A percentile compares a stretch with the other conserved stretches of the same genome.
Conservation (phyloP, 2,113 vertebrate genomes). For the Myiagra hebetior region DNA sequence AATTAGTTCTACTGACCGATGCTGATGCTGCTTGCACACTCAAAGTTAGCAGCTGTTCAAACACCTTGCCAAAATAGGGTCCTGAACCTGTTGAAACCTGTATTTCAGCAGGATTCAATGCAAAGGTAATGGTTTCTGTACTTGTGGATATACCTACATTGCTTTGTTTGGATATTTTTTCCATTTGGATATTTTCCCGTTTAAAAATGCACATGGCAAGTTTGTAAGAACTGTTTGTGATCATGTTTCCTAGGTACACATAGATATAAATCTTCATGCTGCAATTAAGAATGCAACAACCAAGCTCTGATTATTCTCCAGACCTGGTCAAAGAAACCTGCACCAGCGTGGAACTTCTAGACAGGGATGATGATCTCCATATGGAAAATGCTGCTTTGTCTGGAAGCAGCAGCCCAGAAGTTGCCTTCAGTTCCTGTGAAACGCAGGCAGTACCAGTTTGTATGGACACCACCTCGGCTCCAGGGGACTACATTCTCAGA, state of each 20-base stretch:
- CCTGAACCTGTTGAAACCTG: not conserved
- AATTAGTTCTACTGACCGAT: not conserved
- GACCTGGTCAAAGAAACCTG: not conserved
- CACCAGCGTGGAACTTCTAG: not conserved
- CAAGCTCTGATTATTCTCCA: not conserved
- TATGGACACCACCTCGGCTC: not conserved
- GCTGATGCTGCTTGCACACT: not conserved
- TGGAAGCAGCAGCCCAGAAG: not conserved
- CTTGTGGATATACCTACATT: not conserved
- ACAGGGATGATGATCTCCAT: not conserved
- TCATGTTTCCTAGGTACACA: not conserved
- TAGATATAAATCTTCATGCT: not conserved
- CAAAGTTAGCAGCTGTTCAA: not conserved
- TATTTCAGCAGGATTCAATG: not conserved
- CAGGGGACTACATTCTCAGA: not conserved
- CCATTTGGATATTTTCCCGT: not conserved
- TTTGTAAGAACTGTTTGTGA: not conserved
- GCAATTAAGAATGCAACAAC: slow-evolving; percentile 32
- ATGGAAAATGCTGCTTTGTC: not conserved
- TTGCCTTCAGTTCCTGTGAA: not conserved
- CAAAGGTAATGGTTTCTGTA: not conserved
- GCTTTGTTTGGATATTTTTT: not conserved
- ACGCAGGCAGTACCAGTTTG: not conserved
- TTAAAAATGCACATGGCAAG: not conserved
- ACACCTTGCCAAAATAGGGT: not conserved